Conservation (phyloP, 2,797 vertebrate species). For the Notoglanidium macrostoma region DNA sequence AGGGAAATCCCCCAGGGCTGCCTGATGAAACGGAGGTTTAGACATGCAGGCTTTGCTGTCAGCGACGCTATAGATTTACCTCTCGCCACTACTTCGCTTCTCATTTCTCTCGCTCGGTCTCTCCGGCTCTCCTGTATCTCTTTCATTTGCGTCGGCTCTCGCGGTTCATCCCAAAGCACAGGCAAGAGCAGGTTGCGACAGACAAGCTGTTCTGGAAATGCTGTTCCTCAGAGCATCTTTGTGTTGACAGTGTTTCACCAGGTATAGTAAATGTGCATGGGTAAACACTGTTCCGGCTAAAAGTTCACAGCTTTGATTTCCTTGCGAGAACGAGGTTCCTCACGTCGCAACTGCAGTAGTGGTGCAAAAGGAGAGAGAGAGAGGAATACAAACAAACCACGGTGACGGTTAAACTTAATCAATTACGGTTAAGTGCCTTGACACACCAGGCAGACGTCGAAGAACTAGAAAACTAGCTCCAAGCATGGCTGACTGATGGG, state of each 20-base stretch:
- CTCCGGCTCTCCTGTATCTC: neutral
- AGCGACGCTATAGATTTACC: constrained; percentile 12
- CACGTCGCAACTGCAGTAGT: neutral
- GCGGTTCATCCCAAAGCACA: neutral
- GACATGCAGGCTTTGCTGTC: constrained; percentile 15
- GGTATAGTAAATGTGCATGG: neutral
- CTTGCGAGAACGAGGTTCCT: neutral
- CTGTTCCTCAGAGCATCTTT: neutral
- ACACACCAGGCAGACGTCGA: neutral
- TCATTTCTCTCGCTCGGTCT: neutral
- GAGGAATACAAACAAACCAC: neutral
- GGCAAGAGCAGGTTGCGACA: neutral
- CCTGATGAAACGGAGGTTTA: constrained; percentile 22
- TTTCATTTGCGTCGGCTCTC: neutral
- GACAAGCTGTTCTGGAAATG: neutral
- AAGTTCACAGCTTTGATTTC: neutral
- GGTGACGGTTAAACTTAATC: too few species aligned
- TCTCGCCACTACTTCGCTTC: constrained; percentile 4
- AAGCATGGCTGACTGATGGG: neutral
- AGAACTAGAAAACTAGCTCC: neutral
- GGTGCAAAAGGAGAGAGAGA: neutral
- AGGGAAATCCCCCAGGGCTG: constrained; percentile 32
- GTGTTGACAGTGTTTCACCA: neutral
- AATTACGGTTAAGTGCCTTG: neutral
- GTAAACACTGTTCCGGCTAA: neutral